phyloP scores from a whole-genome alignment of 2,888 invertebrate species.

The Liodrosophila aerea region DNA sequence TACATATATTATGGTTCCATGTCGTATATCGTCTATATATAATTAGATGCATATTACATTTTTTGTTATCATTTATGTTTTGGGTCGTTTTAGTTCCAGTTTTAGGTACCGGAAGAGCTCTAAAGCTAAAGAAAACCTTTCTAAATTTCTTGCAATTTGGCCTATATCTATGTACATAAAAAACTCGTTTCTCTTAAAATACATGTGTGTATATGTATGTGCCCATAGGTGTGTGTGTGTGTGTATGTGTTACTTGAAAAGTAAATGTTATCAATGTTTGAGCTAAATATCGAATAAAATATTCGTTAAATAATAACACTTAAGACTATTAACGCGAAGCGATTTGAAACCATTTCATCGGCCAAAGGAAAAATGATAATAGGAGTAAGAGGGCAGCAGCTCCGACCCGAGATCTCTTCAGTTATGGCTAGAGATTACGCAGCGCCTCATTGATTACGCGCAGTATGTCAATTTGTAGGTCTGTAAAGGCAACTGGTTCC shows the following conservation, averaged over 20 bases:
- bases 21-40: conserved; percentile 30
- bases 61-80: conserved; percentile 11
- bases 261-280: conserved; percentile 4
- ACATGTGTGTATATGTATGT: conserved; percentile 11
- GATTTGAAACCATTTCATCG: conserved; percentile 35
- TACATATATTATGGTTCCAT: conserved; percentile 21
- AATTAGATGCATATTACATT: conserved; percentile 23
- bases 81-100: conserved; percentile 43
- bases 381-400: not conserved
- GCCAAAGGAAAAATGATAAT: not conserved
- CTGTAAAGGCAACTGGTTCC: conserved; percentile 79
- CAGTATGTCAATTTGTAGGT: conserved; percentile 80
- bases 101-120: conserved; percentile 36
- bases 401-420: conserved; percentile 5
- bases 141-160: conserved; percentile 35
- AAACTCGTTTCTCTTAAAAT: conserved; percentile 10
- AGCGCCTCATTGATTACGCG: conserved; percentile 78
- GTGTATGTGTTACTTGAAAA: conserved; percentile 22
- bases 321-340: conserved; percentile 49
- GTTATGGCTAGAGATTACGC: conserved; percentile 64
- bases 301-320: conserved; percentile 62
- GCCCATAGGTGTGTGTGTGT: conserved; percentile 8
- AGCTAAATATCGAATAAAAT: conserved; percentile 24
- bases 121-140: conserved; percentile 31
- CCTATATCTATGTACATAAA: conserved; percentile 26